These are phyloP conservation scores for Scyliorhinus canicula DNA, from an alignment of 2,797 vertebrate species.

Conservation along the genomic window DNA sequence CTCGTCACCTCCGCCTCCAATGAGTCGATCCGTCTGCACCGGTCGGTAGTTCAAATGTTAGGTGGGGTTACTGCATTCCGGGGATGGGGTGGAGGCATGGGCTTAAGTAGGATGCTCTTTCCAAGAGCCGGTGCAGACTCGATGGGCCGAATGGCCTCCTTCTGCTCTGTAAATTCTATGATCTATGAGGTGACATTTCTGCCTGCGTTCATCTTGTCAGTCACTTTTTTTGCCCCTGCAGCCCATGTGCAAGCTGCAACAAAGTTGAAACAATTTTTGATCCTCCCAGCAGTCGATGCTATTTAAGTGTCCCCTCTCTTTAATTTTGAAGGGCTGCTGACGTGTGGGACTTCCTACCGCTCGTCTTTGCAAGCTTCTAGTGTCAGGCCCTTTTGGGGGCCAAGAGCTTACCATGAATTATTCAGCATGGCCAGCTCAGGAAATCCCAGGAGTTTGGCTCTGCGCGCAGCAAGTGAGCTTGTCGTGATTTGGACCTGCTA, in stretches of 20 bases:
- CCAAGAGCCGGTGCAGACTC: no score
- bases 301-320: background rate
- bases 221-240: background rate
- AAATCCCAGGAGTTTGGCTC: background rate
- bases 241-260: background rate
- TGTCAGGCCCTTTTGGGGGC: background rate
- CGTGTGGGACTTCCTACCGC: background rate
- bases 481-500: background rate
- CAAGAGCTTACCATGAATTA: background rate
- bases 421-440: background rate
- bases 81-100: no score
- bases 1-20: no score
- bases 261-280: background rate
- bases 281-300: background rate
- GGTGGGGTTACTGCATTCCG: no score
- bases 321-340: background rate
- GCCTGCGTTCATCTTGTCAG: no score
- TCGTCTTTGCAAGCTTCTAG: background rate
- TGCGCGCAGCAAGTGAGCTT: background rate
- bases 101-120: no score
- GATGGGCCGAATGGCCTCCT: no score
- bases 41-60: no score
- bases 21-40: no score
- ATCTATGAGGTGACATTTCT: background rate
- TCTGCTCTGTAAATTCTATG: no score